phyloP scores from a whole-genome alignment of 37 sponge, comb jelly and placozoan genomes.

The Haliclona indistincta region DNA sequence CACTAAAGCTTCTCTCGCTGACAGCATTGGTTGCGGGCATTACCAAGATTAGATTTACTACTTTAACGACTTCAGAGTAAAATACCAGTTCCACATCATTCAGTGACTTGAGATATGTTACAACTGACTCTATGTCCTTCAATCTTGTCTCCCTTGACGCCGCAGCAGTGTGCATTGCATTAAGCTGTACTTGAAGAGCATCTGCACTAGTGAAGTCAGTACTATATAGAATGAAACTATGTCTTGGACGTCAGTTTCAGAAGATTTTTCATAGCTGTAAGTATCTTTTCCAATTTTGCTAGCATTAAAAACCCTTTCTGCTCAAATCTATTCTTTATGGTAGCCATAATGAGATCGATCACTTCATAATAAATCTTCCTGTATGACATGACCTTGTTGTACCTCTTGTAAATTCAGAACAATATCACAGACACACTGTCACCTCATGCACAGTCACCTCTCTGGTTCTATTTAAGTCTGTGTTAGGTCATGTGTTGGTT shows the following conservation, averaged over 20 bases:
- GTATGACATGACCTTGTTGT: too few relatives aligned
- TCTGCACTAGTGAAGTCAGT: slow-evolving; percentile 20
- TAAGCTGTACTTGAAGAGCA: slow-evolving; percentile 33
- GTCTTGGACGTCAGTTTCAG: too few relatives aligned
- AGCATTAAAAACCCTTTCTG: slow-evolving; percentile 44
- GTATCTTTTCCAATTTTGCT: slow-evolving; percentile 24
- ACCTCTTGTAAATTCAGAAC: too few relatives aligned
- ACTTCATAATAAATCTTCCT: slow-evolving; percentile 41
- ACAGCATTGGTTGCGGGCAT: slow-evolving; percentile 61
- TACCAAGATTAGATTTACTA: slow-evolving; percentile 47
- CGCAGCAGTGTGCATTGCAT: neutral
- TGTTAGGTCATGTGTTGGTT: too few relatives aligned
- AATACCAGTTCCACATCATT: neutral
- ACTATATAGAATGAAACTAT: too few relatives aligned
- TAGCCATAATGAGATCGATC: slow-evolving; percentile 14
- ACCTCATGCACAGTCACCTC: too few relatives aligned
- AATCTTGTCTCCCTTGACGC: neutral
- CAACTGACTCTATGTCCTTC: slow-evolving; percentile 15
- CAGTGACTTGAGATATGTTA: slow-evolving; percentile 27
- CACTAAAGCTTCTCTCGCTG: slow-evolving; percentile 57
- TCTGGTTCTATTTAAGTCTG: too few relatives aligned
- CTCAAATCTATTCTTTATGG: slow-evolving; percentile 25
- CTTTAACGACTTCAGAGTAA: slow-evolving; percentile 41
- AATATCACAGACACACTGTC: too few relatives aligned
- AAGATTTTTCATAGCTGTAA: neutral